phyloP scores from a whole-genome alignment of 2,797 vertebrate species.

The Rhodeus uyekii region DNA sequence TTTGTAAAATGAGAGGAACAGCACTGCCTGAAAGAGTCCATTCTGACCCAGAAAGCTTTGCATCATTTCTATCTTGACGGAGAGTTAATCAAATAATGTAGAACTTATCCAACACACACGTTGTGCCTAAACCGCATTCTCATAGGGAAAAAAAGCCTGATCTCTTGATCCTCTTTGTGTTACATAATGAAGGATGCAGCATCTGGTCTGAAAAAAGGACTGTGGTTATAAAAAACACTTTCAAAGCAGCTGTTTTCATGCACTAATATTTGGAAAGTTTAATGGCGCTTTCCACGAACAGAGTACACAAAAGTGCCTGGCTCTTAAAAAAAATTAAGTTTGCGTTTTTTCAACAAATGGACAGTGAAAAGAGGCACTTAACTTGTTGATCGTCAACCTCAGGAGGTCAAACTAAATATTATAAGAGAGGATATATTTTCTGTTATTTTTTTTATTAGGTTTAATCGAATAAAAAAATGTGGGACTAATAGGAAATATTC shows the following conservation, averaged over 20 bases:
- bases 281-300: conserved; percentile 23
- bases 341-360: conserved; percentile 22
- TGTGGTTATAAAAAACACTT: conserved; percentile 6
- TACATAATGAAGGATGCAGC: conserved; percentile 29
- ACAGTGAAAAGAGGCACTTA: conserved; percentile 24
- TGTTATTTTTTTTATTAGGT: background rate
- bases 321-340: conserved; percentile 16
- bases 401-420: conserved; percentile 5
- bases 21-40: background rate
- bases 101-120: conserved; percentile 4
- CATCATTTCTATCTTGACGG: conserved; percentile 18
- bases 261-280: conserved; percentile 36
- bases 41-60: conserved; percentile 31
- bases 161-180: conserved; percentile 34
- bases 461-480: background rate
- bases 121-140: conserved; percentile 15
- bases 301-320: conserved; percentile 18
- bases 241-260: conserved; percentile 38
- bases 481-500: background rate
- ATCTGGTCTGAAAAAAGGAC: conserved; percentile 28
- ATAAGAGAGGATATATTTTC: background rate
- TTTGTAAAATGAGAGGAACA: conserved; percentile 25
- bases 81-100: conserved; percentile 29
- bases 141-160: conserved; percentile 11
- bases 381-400: conserved; percentile 13